Conservation (phyloP, 1,140 invertebrate genomes). For the Zaprionus africanus region DNA sequence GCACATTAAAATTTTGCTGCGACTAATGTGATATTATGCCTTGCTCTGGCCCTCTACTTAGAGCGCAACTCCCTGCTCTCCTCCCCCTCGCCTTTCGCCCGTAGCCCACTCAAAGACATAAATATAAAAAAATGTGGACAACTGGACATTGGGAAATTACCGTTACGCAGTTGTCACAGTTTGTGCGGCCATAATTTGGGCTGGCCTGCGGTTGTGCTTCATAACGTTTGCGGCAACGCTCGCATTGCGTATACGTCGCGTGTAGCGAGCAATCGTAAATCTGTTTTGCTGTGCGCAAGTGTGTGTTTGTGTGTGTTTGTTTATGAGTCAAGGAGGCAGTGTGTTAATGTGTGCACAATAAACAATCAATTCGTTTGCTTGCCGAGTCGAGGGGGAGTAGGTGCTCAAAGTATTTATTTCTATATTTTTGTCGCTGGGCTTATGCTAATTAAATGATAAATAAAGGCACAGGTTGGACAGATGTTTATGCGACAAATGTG, state of each 20-base stretch:
- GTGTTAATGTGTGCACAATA: slow-evolving; percentile 76
- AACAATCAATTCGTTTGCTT: slow-evolving; percentile 76
- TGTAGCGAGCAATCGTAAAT: slow-evolving; percentile 44
- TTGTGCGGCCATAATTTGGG: slow-evolving; percentile 65
- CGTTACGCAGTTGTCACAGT: slow-evolving; percentile 76
- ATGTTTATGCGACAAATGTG: slow-evolving; percentile 60
- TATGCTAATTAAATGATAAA: slow-evolving; percentile 81
- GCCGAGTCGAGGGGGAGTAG: not conserved
- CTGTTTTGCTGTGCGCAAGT: slow-evolving; percentile 41
- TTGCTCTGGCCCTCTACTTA: slow-evolving; percentile 42
- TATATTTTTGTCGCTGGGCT: slow-evolving; percentile 41
- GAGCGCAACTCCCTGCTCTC: not conserved
- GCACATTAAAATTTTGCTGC: slow-evolving; percentile 77
- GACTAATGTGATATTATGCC: slow-evolving; percentile 71
- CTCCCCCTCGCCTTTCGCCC: not conserved
- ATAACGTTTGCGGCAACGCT: slow-evolving; percentile 58
- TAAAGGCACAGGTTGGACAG: slow-evolving; percentile 42
- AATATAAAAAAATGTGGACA: slow-evolving; percentile 50
- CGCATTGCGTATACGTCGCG: slow-evolving; percentile 64
- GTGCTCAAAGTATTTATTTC: slow-evolving; percentile 46
- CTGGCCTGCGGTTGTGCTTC: slow-evolving; percentile 66
- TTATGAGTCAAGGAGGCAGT: slow-evolving; percentile 22
- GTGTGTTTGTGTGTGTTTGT: slow-evolving; percentile 31
- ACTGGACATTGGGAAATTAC: slow-evolving; percentile 79
- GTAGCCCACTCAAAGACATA: slow-evolving; percentile 48